Evolutionary conservation across 2,113 vertebrate genomes (phyloP).

Genomic region (Neolamprologus sp.): DNA sequence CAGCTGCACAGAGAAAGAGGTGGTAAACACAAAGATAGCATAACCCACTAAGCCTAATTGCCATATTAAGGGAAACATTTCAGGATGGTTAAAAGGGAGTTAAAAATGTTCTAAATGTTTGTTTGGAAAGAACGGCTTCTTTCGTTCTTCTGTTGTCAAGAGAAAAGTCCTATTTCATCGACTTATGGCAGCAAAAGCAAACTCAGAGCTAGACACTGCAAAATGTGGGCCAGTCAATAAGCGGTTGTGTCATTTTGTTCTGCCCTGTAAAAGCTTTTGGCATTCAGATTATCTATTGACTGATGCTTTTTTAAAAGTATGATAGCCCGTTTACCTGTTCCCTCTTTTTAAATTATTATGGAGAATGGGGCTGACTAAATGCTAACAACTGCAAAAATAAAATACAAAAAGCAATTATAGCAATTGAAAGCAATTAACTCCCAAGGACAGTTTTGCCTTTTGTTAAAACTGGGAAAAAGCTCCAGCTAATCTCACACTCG

Average conservation of each 20-base stretch:
- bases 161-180: not conserved
- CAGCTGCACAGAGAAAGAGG: not conserved
- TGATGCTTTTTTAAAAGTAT: not conserved
- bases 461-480: conserved; percentile 13
- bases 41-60: not conserved
- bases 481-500: conserved; percentile 7
- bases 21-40: not conserved
- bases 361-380: not conserved
- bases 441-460: conserved; percentile 23
- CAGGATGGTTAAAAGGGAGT: not conserved
- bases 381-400: not conserved
- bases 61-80: not conserved
- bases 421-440: conserved; percentile 41
- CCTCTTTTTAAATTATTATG: not conserved
- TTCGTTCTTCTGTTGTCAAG: accelerated
- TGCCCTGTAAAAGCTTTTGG: not conserved
- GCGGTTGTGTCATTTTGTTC: not conserved
- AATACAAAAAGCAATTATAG: conserved; percentile 26
- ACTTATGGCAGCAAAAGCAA: not conserved
- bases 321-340: not conserved
- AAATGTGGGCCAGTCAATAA: not conserved
- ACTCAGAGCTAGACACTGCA: not conserved
- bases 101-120: not conserved
- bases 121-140: not conserved
- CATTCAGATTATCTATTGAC: not conserved